Evolutionary conservation across 2,113 vertebrate genomes (phyloP).

Genomic region (Synchiropus splendidus): DNA sequence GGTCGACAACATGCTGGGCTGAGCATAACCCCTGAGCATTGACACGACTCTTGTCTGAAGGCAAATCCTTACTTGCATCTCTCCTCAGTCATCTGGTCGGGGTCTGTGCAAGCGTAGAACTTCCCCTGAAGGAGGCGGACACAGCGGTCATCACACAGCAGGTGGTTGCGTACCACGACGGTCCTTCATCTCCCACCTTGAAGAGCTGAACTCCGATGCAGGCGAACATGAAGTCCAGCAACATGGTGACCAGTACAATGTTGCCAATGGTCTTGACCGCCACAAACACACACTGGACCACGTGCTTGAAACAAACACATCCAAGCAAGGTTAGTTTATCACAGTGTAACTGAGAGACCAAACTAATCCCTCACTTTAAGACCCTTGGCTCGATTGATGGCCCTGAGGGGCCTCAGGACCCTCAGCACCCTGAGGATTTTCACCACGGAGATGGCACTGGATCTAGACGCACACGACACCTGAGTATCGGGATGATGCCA

Average conservation of each 20-base stretch:
- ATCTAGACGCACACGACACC: constrained; percentile 58
- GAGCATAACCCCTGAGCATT: too few species aligned
- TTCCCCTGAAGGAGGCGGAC: constrained; percentile 71
- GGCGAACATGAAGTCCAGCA: constrained; percentile 95
- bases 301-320: constrained; percentile 70
- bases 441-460: constrained; percentile 95
- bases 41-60: too few species aligned
- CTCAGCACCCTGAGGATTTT: constrained; percentile 95
- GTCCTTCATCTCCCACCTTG: constrained; percentile 78
- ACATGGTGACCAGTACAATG: constrained; percentile 87
- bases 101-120: constrained; percentile 85
- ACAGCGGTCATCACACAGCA: not conserved
- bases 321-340: too few species aligned
- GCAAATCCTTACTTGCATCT: constrained; percentile 78
- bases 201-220: constrained; percentile 97
- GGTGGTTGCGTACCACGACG: too few species aligned
- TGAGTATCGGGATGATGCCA: not conserved
- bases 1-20: too few species aligned
- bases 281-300: constrained; percentile 95
- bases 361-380: constrained; percentile 74
- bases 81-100: constrained; percentile 71
- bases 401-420: constrained; percentile 87
- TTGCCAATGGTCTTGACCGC: constrained; percentile 97
- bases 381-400: constrained; percentile 94
- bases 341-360: not conserved